Evolutionary conservation across 2,113 vertebrate species (phyloP), one percentile per base, ranked within the genome.

Genomic region (Myodes glareolus): DNA sequence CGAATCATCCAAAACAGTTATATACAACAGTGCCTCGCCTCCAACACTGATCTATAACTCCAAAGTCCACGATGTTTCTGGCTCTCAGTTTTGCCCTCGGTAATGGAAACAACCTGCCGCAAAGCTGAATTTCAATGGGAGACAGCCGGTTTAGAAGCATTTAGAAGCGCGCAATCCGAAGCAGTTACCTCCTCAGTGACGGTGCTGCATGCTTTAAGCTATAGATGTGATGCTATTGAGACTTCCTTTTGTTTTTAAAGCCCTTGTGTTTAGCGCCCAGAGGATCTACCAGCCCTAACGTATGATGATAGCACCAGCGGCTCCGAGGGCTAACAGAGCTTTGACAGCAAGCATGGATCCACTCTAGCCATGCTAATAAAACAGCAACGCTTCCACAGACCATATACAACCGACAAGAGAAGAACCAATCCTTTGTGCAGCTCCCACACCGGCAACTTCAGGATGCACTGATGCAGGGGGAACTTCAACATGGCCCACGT

Each of bases 181-280:
- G 33, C 4, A 58, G 33, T 86, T 45, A 9, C 47, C 31, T 94
- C 80, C 72, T 72, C 63, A 39, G 2, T 19, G 70, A 21, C 70
- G 39, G 63, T 36, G 31, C 14, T 63, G 42, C 78, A 58, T 75
- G 36, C 86, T 33, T 70, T 52, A 70, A 55, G 2, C 81, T 81
- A 75, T 45, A 92, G 94, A 63, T 47, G 23, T 31, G 87, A 61
- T 27, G 68, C 25, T 52, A 61, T 29, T 89, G 45, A 81, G 76
- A 94, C 16, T n/a, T 94, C 85, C 72, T 29, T 90, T 93, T 70
- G 81, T 16, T 84, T 55, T 96, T 17, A 45, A 95, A 78, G 65
- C 84, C 2, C 19, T 36, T 85, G 33, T 39, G 19, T 70, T 63
- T 77, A 77, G 84, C 94, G 89, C 21, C 55, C 75, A 27, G 0